phyloP scores from a whole-genome alignment of 2,113 vertebrate genomes.

The Perca fluviatilis region DNA sequence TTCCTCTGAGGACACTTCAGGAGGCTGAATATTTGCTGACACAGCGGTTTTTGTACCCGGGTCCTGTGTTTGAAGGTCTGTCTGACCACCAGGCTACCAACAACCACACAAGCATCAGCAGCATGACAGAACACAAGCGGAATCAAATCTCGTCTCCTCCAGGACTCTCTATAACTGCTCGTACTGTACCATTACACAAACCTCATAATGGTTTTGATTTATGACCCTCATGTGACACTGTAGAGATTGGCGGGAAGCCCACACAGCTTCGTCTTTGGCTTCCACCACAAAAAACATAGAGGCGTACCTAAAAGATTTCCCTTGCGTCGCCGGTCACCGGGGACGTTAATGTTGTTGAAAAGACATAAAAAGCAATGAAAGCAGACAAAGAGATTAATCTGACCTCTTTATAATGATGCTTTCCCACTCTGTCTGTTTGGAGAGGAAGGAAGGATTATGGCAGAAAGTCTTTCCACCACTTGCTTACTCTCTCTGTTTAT shows the following conservation, averaged over 20 bases:
- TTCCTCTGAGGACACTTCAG: conserved; percentile 35
- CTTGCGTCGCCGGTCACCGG: conserved; percentile 35
- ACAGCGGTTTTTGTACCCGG: conserved; percentile 20
- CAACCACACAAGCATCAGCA: conserved; percentile 62
- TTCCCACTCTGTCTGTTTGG: conserved; percentile 3
- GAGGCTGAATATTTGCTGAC: conserved; percentile 50
- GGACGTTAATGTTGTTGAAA: conserved; percentile 18
- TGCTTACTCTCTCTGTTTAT: neutral
- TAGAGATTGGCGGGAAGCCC: conserved; percentile 61
- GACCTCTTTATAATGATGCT: conserved; percentile 20
- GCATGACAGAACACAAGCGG: conserved; percentile 51
- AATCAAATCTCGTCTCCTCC: conserved; percentile 41
- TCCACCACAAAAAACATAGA: conserved; percentile 68
- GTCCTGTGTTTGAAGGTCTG: conserved; percentile 48
- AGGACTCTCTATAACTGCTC: conserved; percentile 38
- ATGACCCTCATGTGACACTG: conserved; percentile 72
- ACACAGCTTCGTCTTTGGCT: conserved; percentile 54
- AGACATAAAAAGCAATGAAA: conserved; percentile 20
- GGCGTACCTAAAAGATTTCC: conserved; percentile 54
- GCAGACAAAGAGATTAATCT: conserved; percentile 33
- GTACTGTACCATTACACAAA: conserved; percentile 67
- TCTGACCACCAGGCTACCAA: conserved; percentile 65
- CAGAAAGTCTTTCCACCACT: conserved; percentile 39
- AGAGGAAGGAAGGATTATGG: conserved; percentile 16
- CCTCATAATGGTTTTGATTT: conserved; percentile 79